Evolutionary conservation across 2,113 vertebrate species (phyloP), one percentile per base, ranked within the genome.

Genomic region (Pomatostomus ruficeps): DNA sequence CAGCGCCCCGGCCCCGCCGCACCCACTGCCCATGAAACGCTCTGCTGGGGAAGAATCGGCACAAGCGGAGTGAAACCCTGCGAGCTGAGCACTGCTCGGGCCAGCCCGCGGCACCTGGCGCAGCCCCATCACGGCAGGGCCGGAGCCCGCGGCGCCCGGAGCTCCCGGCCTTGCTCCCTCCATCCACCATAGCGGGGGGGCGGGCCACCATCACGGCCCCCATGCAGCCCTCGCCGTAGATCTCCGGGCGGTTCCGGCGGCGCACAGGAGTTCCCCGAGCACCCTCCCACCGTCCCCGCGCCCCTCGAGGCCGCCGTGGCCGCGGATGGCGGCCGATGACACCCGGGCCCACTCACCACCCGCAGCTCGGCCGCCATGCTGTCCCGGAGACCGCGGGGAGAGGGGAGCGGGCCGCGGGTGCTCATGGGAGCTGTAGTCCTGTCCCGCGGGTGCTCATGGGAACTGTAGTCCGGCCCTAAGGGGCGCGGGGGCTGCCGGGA

Each of bases 381-480:
- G 3, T 0, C 14, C 9, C 22, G 0, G 0, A 1, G 0, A 2
- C 1, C 1, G 3, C 3, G 7, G 2, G 4, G 7, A 6, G 4
- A 5, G 6, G 1, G 1, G 1, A 0, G 1, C 0, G 7, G 0
- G 3, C 7, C 13, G 71, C 23, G 31, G 14, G 29, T 21, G 10
- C 51, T 52, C 24, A 38, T 4, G 95, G 93, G 93, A 89, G 4
- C 1, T 4, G 88, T 19, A 52, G 88, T 48, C 8, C 14, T 6
- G 20, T 0, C 0, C 26, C 35, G 15, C 2, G 29, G 10, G 6
- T 36, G 25, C 21, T 2, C 36, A 45, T 36, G 67, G 80, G 57
- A 18, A 2, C 2, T 29, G 72, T 51, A 85, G 52, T 14, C 25
- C 25, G 1, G 13, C 7, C 33, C 26, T 14, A 5, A 2, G 3